These are phyloP conservation scores for Drosophila aff. DNA, from an alignment of 1,140 invertebrate genomes.

Conservation along the genomic window DNA sequence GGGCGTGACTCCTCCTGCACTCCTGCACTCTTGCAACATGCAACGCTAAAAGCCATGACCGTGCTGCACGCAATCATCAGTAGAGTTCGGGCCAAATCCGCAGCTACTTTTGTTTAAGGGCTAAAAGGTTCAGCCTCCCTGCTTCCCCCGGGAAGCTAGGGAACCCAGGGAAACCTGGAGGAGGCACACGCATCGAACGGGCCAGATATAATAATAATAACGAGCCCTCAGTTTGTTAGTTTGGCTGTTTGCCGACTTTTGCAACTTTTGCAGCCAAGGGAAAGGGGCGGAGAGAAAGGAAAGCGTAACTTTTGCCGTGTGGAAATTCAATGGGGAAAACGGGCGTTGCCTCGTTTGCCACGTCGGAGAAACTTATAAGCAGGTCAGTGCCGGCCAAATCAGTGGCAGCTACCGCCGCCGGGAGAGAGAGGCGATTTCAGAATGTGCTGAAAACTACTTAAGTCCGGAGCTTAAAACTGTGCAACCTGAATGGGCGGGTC, in stretches of 20 bases:
- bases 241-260: constrained; percentile 74
- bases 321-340: constrained; percentile 56
- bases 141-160: not conserved
- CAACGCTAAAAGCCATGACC: constrained; percentile 72
- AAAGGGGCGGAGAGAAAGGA: not conserved
- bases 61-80: constrained; percentile 70
- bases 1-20: constrained; percentile 51
- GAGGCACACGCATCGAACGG: constrained; percentile 60
- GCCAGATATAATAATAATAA: constrained; percentile 76
- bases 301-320: constrained; percentile 53
- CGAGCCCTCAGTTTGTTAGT: constrained; percentile 68
- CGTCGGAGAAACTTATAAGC: constrained; percentile 71
- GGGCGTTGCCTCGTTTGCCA: constrained; percentile 27
- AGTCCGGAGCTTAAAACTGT: constrained; percentile 44
- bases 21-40: constrained; percentile 46
- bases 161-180: constrained; percentile 1
- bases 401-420: constrained; percentile 38
- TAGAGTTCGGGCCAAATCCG: constrained; percentile 53
- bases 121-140: constrained; percentile 53
- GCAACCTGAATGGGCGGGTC: constrained; percentile 14
- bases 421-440: constrained; percentile 61
- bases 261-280: constrained; percentile 56
- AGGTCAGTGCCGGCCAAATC: constrained; percentile 57
- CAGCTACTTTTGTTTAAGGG: constrained; percentile 75
- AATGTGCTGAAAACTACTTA: constrained; percentile 76